Percentiles rank a stretch among this genome's conserved stretches.
Conservation (phyloP, 2,113 vertebrate species). For the Suncus etruscus region DNA sequence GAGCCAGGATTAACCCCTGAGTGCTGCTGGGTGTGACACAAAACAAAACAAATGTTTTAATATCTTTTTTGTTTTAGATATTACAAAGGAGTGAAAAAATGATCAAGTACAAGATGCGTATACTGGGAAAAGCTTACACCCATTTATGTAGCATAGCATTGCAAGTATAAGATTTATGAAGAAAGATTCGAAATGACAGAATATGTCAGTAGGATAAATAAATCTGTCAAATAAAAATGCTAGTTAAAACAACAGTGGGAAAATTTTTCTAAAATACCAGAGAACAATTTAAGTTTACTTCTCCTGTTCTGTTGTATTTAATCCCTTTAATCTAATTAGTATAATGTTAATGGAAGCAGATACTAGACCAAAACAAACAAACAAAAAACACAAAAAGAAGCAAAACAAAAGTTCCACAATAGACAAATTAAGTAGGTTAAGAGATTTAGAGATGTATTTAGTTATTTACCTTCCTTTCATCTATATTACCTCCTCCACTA, state of each 20-base stretch:
- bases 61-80: slow-evolving; percentile 28
- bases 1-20: no score
- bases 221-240: neutral
- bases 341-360: neutral
- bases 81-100: neutral
- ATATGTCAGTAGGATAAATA: neutral
- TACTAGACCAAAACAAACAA: neutral
- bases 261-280: neutral
- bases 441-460: slow-evolving; percentile 45
- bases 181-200: neutral
- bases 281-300: neutral
- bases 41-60: no score
- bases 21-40: no score
- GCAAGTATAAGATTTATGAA: neutral
- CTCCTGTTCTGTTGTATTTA: slow-evolving; percentile 13
- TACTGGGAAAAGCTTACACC: neutral
- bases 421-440: neutral
- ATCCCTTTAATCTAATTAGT: neutral
- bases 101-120: neutral
- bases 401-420: neutral
- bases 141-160: neutral
- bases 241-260: neutral
- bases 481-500: neutral
- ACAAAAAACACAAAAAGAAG: neutral
- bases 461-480: slow-evolving; percentile 7